These are phyloP conservation scores for Rhombomys opimus DNA, from an alignment of 2,113 vertebrate genomes.

Conservation along the genomic window DNA sequence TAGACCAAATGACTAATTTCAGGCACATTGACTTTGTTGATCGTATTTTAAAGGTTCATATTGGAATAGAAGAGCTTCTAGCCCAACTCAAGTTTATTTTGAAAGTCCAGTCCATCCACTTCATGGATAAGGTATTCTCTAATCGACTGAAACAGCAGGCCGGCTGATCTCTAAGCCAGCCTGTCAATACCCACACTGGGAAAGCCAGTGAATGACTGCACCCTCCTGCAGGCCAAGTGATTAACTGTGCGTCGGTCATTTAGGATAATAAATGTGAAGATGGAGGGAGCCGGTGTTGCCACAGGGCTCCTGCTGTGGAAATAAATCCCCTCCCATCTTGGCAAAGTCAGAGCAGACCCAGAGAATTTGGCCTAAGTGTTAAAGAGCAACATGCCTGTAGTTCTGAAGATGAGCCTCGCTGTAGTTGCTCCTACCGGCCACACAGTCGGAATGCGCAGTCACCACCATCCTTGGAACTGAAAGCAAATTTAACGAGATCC, in stretches of 20 bases:
- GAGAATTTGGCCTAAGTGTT: constrained; percentile 42
- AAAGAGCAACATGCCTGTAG: background rate
- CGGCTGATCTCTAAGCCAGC: constrained; percentile 70
- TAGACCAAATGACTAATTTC: constrained; percentile 47
- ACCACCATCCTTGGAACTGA: background rate
- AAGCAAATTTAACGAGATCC: constrained; percentile 39
- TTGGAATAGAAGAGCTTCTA: constrained; percentile 66
- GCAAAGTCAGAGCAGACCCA: constrained; percentile 26
- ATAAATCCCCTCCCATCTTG: constrained; percentile 52
- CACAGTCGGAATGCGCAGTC: background rate
- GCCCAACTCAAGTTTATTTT: constrained; percentile 77
- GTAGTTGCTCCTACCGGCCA: background rate
- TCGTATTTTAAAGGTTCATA: constrained; percentile 65
- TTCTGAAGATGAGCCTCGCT: background rate
- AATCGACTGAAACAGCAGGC: constrained; percentile 77
- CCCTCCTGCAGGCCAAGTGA: constrained; percentile 63
- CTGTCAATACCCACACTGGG: constrained; percentile 72
- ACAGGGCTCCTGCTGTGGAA: constrained; percentile 53
- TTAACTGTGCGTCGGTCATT: constrained; percentile 75
- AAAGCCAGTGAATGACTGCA: background rate
- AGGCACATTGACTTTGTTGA: constrained; percentile 62
- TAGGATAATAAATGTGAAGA: constrained; percentile 72
- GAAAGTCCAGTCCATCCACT: constrained; percentile 76
- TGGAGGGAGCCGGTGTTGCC: background rate
- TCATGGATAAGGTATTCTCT: constrained; percentile 81